Evolutionary conservation across 2,888 invertebrate species (phyloP), one percentile per base, ranked within the genome.

Genomic region (Idaea biselata): DNA sequence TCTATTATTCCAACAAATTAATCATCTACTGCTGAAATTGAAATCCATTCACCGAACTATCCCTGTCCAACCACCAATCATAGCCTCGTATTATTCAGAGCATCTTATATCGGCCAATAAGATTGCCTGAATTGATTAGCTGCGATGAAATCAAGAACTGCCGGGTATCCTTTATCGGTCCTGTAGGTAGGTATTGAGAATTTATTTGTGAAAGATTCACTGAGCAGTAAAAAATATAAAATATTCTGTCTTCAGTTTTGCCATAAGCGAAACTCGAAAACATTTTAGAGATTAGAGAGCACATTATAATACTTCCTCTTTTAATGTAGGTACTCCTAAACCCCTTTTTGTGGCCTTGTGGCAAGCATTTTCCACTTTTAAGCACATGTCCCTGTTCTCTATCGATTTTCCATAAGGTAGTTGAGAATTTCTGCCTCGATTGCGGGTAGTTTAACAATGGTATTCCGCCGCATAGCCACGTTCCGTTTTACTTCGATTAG

Each of bases 361-460:
- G 11, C 44, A 11, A 44, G 44, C 2, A 44, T 14, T 44, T 32
- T 44, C 44, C 2, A 25, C 25, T 25, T 25, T 25, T 25, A 44
- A 44, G 44, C 14, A 44, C 44, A 44, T 44, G 14, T 55, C 55
- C 55, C 6, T 55, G 55, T 55, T 55, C 55, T 55, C 55, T 55
- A 55, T 55, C 16, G 55, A 55, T 55, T 16, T 55, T 55, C 55
- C n/a, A 55, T 55, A 55, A 55, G 55, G 55, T 17, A 55, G 17
- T 55, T 44, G 44, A 44, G 44, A 44, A 44, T 8, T 44, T 44
- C 44, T 8, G 44, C 44, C 44, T 1, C 44, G 44, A 44, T 44
- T 44, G 44, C 44, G 44, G 44, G 8, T 8, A 14, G 44, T 44
- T 44, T 44, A 44, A 44, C 44, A 44, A 44, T 14, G 11, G 44